Evolutionary conservation across 2,888 invertebrate genomes (phyloP).

Genomic region (Drosophila colorata): DNA sequence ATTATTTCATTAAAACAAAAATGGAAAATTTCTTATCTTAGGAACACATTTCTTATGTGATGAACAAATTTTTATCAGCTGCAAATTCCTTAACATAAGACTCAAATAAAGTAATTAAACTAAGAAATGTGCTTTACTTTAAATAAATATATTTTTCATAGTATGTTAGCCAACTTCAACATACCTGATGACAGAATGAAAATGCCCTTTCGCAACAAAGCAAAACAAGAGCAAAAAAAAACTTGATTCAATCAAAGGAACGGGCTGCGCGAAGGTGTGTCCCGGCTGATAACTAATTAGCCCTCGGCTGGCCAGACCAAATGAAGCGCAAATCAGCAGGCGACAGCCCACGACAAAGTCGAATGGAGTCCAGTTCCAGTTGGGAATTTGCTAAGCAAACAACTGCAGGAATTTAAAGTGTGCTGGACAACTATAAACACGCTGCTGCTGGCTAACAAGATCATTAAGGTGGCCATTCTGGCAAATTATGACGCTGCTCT

Average conservation of each 20-base stretch:
- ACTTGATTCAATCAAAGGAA: slow-evolving; percentile 13
- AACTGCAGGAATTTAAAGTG: slow-evolving; percentile 58
- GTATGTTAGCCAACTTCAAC: neutral
- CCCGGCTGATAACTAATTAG: slow-evolving; percentile 45
- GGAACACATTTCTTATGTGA: no score
- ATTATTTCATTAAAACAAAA: no score
- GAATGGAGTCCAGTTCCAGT: slow-evolving; percentile 15
- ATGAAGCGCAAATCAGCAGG: slow-evolving; percentile 56
- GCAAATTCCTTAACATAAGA: no score
- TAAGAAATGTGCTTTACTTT: no score
- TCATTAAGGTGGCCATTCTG: slow-evolving; percentile 57
- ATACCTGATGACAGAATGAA: neutral
- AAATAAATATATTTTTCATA: no score
- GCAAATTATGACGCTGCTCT: slow-evolving; percentile 50
- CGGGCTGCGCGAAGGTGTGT: slow-evolving; percentile 27
- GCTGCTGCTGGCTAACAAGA: slow-evolving; percentile 53
- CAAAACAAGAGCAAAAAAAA: slow-evolving; percentile 9
- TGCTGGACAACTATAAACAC: slow-evolving; percentile 11
- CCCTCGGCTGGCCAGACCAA: slow-evolving; percentile 32
- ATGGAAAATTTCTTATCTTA: no score
- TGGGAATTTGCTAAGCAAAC: slow-evolving; percentile 40
- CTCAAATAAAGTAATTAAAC: no score
- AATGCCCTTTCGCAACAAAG: neutral
- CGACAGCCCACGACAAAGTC: slow-evolving; percentile 25
- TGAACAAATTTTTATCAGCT: no score